Conservation (phyloP, 2,113 vertebrate species). For the Coregonus clupeaformis region DNA sequence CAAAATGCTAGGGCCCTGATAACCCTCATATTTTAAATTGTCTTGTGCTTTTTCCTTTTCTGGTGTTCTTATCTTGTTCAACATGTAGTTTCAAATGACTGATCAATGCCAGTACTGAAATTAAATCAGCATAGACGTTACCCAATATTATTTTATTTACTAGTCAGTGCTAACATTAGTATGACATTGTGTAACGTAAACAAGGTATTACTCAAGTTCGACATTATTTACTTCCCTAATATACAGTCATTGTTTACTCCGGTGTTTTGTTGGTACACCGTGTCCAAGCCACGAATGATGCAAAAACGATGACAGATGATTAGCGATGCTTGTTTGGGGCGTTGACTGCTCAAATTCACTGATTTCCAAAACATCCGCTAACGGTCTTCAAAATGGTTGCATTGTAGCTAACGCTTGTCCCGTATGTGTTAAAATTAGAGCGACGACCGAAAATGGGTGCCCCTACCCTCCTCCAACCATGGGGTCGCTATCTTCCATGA, state of each 20-base stretch:
- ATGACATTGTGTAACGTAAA: not conserved
- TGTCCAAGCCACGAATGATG: not conserved
- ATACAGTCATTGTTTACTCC: no score
- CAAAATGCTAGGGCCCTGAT: no score
- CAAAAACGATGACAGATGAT: not conserved
- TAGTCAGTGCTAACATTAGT: not conserved
- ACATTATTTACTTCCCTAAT: not conserved
- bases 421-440: not conserved
- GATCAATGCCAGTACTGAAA: no score
- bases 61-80: no score
- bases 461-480: conserved; percentile 38
- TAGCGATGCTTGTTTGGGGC: not conserved
- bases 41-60: no score
- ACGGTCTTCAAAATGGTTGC: not conserved
- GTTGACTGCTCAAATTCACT: not conserved
- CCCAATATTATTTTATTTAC: not conserved
- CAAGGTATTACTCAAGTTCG: not conserved
- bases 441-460: not conserved
- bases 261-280: not conserved
- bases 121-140: no score
- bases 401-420: not conserved
- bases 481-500: conserved; percentile 49
- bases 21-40: no score
- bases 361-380: not conserved
- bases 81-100: no score